These are phyloP conservation scores for Coenobita brevimanus DNA, from an alignment of 1,140 invertebrate genomes.

Conservation along the genomic window DNA sequence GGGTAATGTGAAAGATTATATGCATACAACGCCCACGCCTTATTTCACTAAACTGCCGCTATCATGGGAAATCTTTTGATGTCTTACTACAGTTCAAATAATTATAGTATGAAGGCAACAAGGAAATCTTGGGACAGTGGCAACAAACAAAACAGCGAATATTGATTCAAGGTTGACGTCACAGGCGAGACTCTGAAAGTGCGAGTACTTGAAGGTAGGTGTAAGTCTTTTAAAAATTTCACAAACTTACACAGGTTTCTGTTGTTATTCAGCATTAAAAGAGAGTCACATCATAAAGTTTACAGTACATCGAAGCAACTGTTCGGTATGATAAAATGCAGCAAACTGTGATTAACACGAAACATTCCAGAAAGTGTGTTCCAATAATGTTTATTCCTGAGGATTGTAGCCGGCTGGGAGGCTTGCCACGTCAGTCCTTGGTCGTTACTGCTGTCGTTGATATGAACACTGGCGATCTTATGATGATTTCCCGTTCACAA, in stretches of 20 bases:
- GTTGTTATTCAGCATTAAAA: neutral
- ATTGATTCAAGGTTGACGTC: no score
- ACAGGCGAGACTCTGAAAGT: conserved; percentile 33
- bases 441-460: conserved; percentile 66
- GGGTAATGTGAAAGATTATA: no score
- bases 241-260: neutral
- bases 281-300: neutral
- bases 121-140: no score
- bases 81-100: no score
- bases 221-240: neutral
- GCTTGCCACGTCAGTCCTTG: conserved; percentile 54
- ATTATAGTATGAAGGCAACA: no score
- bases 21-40: no score
- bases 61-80: no score
- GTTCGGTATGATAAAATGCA: neutral
- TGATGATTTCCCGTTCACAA: conserved; percentile 64
- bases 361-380: neutral
- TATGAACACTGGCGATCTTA: conserved; percentile 59
- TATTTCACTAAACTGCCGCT: no score
- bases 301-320: neutral
- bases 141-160: no score
- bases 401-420: conserved; percentile 23
- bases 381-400: conserved; percentile 5
- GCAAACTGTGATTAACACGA: neutral
- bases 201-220: neutral